Evolutionary conservation across 2,113 vertebrate genomes (phyloP), one percentile per base, ranked within the genome.

Genomic region (Anoplopoma fimbria): DNA sequence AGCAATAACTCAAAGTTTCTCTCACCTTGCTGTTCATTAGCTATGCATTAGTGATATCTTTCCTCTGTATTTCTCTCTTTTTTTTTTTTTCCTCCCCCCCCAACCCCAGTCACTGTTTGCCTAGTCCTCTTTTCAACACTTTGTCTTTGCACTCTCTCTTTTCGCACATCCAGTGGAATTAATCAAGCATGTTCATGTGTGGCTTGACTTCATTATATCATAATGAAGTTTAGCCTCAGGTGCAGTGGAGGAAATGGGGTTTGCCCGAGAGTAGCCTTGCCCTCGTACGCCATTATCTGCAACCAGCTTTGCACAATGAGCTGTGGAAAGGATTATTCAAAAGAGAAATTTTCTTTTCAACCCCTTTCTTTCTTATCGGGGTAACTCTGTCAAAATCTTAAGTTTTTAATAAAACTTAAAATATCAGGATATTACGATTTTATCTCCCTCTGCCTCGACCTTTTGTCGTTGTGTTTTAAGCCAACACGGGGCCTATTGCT

Each of bases 161-260:
- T 90, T 84, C 83, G 77, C 87, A 79, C 77, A 82, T 83, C 51
- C 83, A 83, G 36, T 75, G 69, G 82, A 92, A 89, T 91, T 82
- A 90, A 91, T 92, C 82, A 89, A 71, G 78, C 88, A 49, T 90
- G 84, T 90, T 91, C 86, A 81, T 84, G 73, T 90, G 84, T 87
- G 86, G 84, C 84, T 85, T 72, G 80, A 85, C 86, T 91, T 91
- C 87, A 88, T 94, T 89, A 89, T 85, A 87, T 77, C 80, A 67
- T 91, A 88, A 91, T 92, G 88, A 90, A 88, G 86, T 87, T 92
- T 90, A 87, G 88, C 89, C 87, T 86, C 89, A 88, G 91, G 88
- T 92, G 88, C 86, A 63, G 53, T 33, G 70, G 79, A 89, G 77
- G 82, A 87, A 91, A 89, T 81, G 85, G 74, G 74, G 72, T 88